phyloP scores from a whole-genome alignment of 2,797 vertebrate genomes.

The Aulostomus chinensis region DNA sequence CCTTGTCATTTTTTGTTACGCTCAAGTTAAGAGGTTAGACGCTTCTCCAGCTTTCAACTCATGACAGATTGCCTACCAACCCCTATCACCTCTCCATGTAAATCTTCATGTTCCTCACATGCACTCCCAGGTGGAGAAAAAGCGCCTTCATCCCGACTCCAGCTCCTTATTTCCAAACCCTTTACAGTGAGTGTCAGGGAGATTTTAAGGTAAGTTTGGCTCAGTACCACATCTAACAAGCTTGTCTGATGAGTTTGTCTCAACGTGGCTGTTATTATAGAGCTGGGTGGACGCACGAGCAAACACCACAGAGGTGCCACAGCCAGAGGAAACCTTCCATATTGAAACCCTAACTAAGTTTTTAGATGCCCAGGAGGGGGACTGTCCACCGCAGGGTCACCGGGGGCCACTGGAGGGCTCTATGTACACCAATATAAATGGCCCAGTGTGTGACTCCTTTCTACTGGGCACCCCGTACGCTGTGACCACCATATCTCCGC shows the following conservation, averaged over 20 bases:
- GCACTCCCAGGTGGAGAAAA: conserved; percentile 59
- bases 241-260: not conserved
- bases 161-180: conserved; percentile 67
- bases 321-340: conserved; percentile 61
- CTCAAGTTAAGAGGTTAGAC: conserved; percentile 56
- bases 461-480: conserved; percentile 32
- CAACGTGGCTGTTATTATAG: conserved; percentile 45
- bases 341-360: conserved; percentile 61
- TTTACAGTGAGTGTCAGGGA: conserved; percentile 70
- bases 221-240: not conserved
- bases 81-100: too few species aligned
- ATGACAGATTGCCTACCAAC: not conserved
- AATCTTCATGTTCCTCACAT: not conserved
- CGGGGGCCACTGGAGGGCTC: conserved; percentile 5
- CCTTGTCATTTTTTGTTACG: conserved; percentile 25
- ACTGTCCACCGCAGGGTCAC: not conserved
- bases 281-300: conserved; percentile 56
- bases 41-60: not conserved
- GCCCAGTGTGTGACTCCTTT: not conserved
- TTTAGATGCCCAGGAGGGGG: conserved; percentile 1
- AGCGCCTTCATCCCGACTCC: conserved; percentile 68
- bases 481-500: conserved; percentile 7
- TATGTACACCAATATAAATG: conserved; percentile 21
- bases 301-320: conserved; percentile 28
- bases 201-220: conserved; percentile 63